Conservation (phyloP, 2,113 vertebrate genomes). For the Hystrix cristata region DNA sequence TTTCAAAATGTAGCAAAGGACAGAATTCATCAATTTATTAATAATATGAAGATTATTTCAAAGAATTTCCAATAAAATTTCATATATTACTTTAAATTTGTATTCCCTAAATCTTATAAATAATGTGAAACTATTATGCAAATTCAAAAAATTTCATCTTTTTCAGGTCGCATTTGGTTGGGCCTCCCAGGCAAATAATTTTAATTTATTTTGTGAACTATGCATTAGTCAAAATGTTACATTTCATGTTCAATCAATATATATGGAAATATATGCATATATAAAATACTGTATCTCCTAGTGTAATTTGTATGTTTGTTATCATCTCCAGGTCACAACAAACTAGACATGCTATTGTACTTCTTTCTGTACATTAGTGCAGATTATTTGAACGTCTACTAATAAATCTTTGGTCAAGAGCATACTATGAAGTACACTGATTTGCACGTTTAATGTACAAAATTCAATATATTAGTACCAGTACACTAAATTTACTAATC, state of each 20-base stretch:
- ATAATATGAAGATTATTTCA: background rate
- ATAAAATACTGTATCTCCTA: background rate
- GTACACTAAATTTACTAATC: background rate
- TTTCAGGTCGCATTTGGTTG: background rate
- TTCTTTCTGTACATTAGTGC: background rate
- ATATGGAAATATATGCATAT: background rate
- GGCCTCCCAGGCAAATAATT: background rate
- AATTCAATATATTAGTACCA: background rate
- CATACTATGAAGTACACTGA: background rate
- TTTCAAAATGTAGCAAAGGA: slow-evolving; percentile 3
- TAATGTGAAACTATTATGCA: background rate
- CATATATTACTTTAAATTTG: background rate
- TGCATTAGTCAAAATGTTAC: background rate
- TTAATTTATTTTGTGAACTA: slow-evolving; percentile 6
- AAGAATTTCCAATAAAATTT: background rate
- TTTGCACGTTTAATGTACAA: background rate
- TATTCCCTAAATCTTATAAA: background rate
- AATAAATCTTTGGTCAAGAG: slow-evolving; percentile 14
- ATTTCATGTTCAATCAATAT: background rate
- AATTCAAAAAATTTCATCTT: background rate
- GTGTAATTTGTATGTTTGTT: background rate
- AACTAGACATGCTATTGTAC: background rate
- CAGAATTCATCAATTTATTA: background rate
- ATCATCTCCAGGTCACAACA: background rate
- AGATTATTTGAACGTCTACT: background rate